Conservation (phyloP, 2,888 invertebrate genomes). For the Mimumesa dahlbomi region DNA sequence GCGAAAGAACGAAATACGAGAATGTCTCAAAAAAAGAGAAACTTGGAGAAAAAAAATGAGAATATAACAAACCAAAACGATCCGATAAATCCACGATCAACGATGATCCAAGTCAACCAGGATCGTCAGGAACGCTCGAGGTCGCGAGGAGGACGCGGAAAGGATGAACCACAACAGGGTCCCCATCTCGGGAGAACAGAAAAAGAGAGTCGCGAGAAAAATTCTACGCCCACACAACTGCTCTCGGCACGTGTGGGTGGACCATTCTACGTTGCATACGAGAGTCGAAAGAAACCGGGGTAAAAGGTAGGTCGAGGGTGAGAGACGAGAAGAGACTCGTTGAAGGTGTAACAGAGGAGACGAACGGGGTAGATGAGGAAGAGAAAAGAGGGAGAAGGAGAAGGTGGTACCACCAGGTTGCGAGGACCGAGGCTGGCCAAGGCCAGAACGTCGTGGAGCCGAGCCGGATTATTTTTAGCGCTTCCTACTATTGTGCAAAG, state of each 20-base stretch:
- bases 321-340: constrained; percentile 12
- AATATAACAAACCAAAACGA: too few species aligned
- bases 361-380: constrained; percentile 16
- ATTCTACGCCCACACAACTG: constrained; percentile 18
- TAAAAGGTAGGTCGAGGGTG: constrained; percentile 20
- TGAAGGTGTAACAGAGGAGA: constrained; percentile 9
- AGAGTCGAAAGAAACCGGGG: constrained; percentile 4
- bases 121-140: too few species aligned
- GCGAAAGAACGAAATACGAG: too few species aligned
- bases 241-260: constrained; percentile 31
- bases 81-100: too few species aligned
- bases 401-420: constrained; percentile 62
- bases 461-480: constrained; percentile 69
- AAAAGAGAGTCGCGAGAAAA: constrained; percentile 17
- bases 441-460: constrained; percentile 66
- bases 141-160: too few species aligned
- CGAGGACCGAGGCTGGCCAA: constrained; percentile 68
- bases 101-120: too few species aligned
- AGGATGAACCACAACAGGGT: neutral
- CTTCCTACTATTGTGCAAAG: constrained; percentile 73
- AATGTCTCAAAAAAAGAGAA: too few species aligned
- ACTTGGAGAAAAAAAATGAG: too few species aligned
- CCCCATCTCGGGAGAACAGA: neutral
- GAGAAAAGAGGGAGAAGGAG: constrained; percentile 3
- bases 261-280: constrained; percentile 4